These are phyloP conservation scores for Halisarca cf. caerulea DNA, from an alignment of 37 sponge, comb jelly and placozoan genomes.

Conservation along the genomic window DNA sequence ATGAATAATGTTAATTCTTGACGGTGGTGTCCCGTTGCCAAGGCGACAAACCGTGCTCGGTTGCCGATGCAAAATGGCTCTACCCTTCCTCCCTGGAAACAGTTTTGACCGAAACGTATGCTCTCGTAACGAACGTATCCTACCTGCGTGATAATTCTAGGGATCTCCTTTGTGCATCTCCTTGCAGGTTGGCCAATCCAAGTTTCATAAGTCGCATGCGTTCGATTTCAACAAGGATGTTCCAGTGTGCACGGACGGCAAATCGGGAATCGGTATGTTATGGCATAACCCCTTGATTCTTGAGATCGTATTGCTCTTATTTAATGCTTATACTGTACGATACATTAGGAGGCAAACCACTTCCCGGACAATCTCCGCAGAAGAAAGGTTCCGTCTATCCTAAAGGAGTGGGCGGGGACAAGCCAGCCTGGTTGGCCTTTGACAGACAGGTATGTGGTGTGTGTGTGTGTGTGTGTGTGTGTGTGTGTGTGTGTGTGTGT, in stretches of 20 bases:
- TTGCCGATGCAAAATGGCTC: constrained; percentile 61
- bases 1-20: too few species aligned
- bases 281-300: not conserved
- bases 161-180: not conserved
- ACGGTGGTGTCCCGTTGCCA: not conserved
- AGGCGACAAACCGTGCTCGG: not conserved
- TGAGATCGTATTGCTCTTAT: too few species aligned
- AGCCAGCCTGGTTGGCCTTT: constrained; percentile 98
- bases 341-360: constrained; percentile 61
- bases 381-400: constrained; percentile 78
- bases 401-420: constrained; percentile 69
- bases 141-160: not conserved
- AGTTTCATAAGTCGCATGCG: constrained; percentile 92
- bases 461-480: constrained; percentile 17
- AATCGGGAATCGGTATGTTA: constrained; percentile 85
- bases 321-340: too few species aligned
- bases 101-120: constrained; percentile 86
- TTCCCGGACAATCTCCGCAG: constrained; percentile 63
- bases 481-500: constrained; percentile 4
- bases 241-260: constrained; percentile 66
- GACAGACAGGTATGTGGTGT: constrained; percentile 84
- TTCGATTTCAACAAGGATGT: constrained; percentile 89
- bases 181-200: constrained; percentile 73
- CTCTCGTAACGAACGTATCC: too few species aligned
- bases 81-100: constrained; percentile 95